These are phyloP conservation scores for Crenichthys baileyi DNA, from an alignment of 2,797 vertebrate species.

Conservation along the genomic window DNA sequence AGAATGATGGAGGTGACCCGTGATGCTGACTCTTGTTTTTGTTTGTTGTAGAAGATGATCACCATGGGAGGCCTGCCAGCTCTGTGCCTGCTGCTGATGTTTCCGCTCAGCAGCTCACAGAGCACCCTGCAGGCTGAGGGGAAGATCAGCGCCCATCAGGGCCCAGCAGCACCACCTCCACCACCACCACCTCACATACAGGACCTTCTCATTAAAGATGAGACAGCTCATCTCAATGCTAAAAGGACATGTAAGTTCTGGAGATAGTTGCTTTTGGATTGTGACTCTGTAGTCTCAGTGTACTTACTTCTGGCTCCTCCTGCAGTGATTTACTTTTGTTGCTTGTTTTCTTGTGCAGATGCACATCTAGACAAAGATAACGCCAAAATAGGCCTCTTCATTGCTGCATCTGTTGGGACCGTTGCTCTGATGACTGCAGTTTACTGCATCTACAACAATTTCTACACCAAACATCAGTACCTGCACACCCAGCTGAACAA, in stretches of 20 bases:
- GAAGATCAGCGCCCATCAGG: slow-evolving; percentile 34
- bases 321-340: not conserved
- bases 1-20: not conserved
- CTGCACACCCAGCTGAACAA: slow-evolving; percentile 75
- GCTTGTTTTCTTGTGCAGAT: slow-evolving; percentile 55
- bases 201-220: slow-evolving; percentile 53
- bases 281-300: too few relatives aligned
- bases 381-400: slow-evolving; percentile 76
- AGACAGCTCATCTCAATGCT: slow-evolving; percentile 45
- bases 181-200: slow-evolving; percentile 34
- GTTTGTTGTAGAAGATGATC: slow-evolving; percentile 8
- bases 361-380: slow-evolving; percentile 54
- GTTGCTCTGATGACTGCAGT: slow-evolving; percentile 79
- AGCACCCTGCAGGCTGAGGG: slow-evolving; percentile 60
- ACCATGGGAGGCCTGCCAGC: slow-evolving; percentile 51
- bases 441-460: slow-evolving; percentile 85
- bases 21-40: not conserved
- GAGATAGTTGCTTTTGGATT: too few relatives aligned
- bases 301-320: too few relatives aligned
- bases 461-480: slow-evolving; percentile 81
- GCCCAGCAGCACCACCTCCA: slow-evolving; percentile 29
- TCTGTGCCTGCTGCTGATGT: slow-evolving; percentile 66
- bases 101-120: slow-evolving; percentile 69
- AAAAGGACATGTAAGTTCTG: slow-evolving; percentile 67
- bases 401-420: slow-evolving; percentile 78